These are phyloP conservation scores for Anguilla japonica DNA, from an alignment of 2,113 vertebrate species.

Conservation along the genomic window DNA sequence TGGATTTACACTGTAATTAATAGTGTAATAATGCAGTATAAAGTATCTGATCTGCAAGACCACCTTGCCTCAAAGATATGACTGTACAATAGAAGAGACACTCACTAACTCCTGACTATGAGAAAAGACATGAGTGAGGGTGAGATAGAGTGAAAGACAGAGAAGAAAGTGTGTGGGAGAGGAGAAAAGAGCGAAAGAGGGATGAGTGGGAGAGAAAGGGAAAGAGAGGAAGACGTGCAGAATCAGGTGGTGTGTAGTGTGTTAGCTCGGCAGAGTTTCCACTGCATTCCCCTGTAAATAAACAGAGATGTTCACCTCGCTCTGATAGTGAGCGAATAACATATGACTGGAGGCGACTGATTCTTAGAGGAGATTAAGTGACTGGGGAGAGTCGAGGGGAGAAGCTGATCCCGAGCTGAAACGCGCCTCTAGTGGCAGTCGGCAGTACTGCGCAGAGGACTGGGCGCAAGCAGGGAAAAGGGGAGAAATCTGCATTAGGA, in stretches of 20 bases:
- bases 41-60: neutral
- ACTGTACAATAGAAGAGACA: neutral
- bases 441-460: neutral
- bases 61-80: neutral
- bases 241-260: neutral
- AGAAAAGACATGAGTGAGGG: neutral
- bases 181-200: neutral
- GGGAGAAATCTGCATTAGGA: neutral
- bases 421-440: neutral
- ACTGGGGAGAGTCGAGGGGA: neutral
- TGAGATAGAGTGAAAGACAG: neutral
- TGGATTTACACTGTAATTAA: neutral
- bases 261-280: neutral
- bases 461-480: neutral
- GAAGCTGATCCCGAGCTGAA: neutral
- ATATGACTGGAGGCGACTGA: neutral
- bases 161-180: neutral
- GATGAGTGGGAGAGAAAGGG: neutral
- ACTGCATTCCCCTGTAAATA: neutral
- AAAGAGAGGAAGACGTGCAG: neutral
- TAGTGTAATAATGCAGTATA: neutral
- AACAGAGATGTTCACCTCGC: neutral
- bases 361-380: neutral
- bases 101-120: neutral
- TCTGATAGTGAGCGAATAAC: conserved; percentile 1